Percentiles rank a stretch among this genome's conserved stretches.
These are phyloP conservation scores for Spongia lamella DNA, from an alignment of 37 sponge, comb jelly and placozoan genomes.

Conservation along the genomic window DNA sequence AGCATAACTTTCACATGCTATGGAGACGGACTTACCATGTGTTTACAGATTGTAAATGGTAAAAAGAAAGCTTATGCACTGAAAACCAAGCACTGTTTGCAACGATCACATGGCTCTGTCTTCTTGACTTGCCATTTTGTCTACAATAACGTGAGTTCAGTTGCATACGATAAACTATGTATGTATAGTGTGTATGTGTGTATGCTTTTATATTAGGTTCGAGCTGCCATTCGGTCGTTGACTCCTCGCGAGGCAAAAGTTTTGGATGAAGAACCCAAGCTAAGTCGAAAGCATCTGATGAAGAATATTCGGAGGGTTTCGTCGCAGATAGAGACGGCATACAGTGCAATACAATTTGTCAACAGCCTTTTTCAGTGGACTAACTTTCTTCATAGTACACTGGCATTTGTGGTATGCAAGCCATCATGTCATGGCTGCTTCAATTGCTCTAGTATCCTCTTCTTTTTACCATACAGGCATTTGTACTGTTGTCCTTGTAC, in stretches of 20 bases:
- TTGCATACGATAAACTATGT: conserved; percentile 22
- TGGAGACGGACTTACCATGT: conserved; percentile 33
- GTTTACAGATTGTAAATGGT: conserved; percentile 48
- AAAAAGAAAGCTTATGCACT: conserved; percentile 36
- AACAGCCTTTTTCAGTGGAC: conserved; percentile 69
- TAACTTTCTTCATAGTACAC: conserved; percentile 30
- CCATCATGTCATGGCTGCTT: background rate
- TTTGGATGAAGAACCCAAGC: conserved; percentile 66
- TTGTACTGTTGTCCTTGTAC: conserved; percentile 44
- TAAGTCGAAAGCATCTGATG: conserved; percentile 71
- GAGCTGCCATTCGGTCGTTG: conserved; percentile 77
- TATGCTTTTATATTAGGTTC: conserved; percentile 10
- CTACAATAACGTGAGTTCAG: conserved; percentile 69
- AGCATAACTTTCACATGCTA: too few species aligned
- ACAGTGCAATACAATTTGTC: conserved; percentile 23
- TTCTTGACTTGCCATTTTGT: conserved; percentile 67
- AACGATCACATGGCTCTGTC: conserved; percentile 38
- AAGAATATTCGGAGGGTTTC: conserved; percentile 54
- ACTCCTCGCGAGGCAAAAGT: conserved; percentile 76
- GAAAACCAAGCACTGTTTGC: conserved; percentile 59
- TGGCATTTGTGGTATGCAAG: conserved; percentile 64
- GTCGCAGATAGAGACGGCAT: conserved; percentile 32
- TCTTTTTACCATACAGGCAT: conserved; percentile 51
- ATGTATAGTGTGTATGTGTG: too few species aligned
- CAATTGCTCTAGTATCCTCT: background rate